These are phyloP conservation scores for Epinotia demarniana DNA, from an alignment of 2,888 invertebrate species.

Conservation along the genomic window DNA sequence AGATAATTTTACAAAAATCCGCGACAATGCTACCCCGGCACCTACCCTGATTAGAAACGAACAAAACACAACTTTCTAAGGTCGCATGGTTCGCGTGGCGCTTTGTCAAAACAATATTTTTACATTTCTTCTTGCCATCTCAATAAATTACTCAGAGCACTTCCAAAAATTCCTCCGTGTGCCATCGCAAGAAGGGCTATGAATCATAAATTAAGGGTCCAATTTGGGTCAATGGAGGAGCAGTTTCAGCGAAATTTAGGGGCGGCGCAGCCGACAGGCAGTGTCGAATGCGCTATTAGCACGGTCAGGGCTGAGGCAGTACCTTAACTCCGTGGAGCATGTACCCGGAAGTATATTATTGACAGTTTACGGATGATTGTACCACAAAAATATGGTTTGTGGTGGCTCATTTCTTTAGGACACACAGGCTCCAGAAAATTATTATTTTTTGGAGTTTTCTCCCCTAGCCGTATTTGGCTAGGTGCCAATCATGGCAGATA, in stretches of 20 bases:
- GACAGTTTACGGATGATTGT: too few species aligned
- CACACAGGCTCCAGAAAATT: too few species aligned
- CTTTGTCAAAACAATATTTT: slow-evolving; percentile 18
- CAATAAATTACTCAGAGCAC: slow-evolving; percentile 22
- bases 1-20: too few species aligned
- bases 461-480: too few species aligned
- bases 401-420: too few species aligned
- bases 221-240: slow-evolving; percentile 38
- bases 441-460: too few species aligned
- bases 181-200: slow-evolving; percentile 25
- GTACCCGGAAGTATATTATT: too few species aligned
- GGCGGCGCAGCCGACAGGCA: slow-evolving; percentile 18
- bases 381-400: too few species aligned
- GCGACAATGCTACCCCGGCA: too few species aligned
- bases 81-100: not conserved
- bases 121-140: slow-evolving; percentile 12
- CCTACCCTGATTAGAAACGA: too few species aligned
- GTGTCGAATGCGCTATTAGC: slow-evolving; percentile 28
- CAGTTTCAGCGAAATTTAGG: slow-evolving; percentile 39
- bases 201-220: slow-evolving; percentile 44
- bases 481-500: too few species aligned
- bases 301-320: not conserved
- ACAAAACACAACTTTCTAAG: too few species aligned
- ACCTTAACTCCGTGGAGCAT: not conserved
- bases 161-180: slow-evolving; percentile 36